Evolutionary conservation across 2,888 invertebrate species (phyloP).

Genomic region (Lithophane ornitopus): DNA sequence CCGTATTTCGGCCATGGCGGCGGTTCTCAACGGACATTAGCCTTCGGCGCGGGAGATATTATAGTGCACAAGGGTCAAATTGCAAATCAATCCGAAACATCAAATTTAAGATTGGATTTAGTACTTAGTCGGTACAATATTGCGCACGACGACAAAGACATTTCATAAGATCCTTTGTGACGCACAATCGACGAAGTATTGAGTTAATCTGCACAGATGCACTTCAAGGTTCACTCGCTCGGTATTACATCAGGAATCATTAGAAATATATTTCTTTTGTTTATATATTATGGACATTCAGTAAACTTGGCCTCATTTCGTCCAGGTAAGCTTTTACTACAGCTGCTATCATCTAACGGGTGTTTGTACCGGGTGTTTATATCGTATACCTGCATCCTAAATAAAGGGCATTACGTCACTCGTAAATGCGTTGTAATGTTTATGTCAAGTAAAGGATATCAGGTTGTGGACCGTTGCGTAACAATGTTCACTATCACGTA

Average conservation of each 20-base stretch:
- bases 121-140: not conserved
- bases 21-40: too few relatives aligned
- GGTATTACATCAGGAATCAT: constrained; percentile 60
- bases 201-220: constrained; percentile 72
- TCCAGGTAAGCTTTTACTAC: constrained; percentile 1
- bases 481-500: constrained; percentile 13
- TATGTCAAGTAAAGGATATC: constrained; percentile 49
- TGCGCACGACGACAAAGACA: constrained; percentile 31
- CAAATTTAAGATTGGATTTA: constrained; percentile 1
- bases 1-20: too few relatives aligned
- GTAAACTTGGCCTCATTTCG: constrained; percentile 46
- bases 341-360: constrained; percentile 80
- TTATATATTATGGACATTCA: constrained; percentile 52
- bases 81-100: not conserved
- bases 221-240: constrained; percentile 63
- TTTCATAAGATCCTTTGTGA: constrained; percentile 70
- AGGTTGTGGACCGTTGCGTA: constrained; percentile 57
- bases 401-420: constrained; percentile 79
- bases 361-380: constrained; percentile 76
- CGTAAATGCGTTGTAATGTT: constrained; percentile 28
- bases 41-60: too few relatives aligned
- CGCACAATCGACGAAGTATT: constrained; percentile 57
- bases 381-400: constrained; percentile 59
- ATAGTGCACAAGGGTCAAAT: not conserved
- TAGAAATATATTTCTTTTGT: constrained; percentile 70